These are phyloP conservation scores for Lepus americanus DNA, from an alignment of 2,113 vertebrate genomes.

Conservation along the genomic window DNA sequence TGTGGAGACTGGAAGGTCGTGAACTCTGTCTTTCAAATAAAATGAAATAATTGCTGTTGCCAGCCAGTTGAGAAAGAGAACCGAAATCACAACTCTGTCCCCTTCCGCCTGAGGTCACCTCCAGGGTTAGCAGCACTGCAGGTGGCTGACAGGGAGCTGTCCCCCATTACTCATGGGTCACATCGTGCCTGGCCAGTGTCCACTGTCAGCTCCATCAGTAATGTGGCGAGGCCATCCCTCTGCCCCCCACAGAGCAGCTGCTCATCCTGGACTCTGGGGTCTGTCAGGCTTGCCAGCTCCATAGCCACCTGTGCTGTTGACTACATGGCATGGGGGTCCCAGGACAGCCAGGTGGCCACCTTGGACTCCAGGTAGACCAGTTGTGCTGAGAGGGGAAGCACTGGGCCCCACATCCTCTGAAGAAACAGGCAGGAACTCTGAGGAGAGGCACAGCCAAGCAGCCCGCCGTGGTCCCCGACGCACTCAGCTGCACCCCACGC, in stretches of 20 bases:
- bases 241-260: not conserved
- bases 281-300: accelerated
- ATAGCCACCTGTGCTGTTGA: not conserved
- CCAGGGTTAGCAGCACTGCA: not conserved
- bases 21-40: no score
- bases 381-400: not conserved
- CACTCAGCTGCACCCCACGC: accelerated
- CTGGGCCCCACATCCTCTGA: not conserved
- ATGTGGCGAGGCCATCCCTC: no score
- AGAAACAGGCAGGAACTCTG: not conserved
- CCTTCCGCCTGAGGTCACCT: not conserved
- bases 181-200: not conserved
- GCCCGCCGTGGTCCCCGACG: not conserved
- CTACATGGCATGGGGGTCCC: not conserved
- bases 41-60: no score
- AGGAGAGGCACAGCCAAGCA: not conserved
- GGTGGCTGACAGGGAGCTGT: not conserved
- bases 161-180: not conserved
- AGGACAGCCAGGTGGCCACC: not conserved
- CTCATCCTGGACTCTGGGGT: no score
- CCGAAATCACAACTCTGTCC: not conserved
- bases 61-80: no score
- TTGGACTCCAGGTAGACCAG: not conserved
- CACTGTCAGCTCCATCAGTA: no score
- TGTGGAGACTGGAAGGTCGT: no score